Conservation (phyloP, 2,797 vertebrate species). For the Anguilla obscura region DNA sequence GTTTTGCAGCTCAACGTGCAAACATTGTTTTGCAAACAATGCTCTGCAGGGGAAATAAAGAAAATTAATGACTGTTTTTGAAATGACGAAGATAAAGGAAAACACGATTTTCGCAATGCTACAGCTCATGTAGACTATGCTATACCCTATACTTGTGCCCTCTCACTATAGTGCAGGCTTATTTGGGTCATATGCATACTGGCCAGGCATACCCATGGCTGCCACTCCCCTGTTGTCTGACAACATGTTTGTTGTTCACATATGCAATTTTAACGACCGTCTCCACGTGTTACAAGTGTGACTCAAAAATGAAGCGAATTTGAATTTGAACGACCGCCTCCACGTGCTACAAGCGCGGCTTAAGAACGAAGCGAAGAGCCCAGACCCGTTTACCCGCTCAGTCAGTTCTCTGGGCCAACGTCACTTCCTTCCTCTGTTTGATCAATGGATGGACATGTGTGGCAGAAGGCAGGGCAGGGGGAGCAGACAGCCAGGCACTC, state of each 20-base stretch:
- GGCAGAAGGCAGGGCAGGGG: slow-evolving; percentile 31
- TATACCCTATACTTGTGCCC: neutral
- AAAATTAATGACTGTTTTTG: neutral
- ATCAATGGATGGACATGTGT: slow-evolving; percentile 34
- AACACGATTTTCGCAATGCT: neutral
- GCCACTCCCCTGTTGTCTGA: slow-evolving; percentile 42
- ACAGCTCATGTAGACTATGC: neutral
- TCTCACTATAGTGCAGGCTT: neutral
- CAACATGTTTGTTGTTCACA: slow-evolving; percentile 40
- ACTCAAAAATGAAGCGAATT: too few species aligned
- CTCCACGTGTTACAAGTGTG: too few species aligned
- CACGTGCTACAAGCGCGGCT: slow-evolving; percentile 63
- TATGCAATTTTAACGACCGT: slow-evolving; percentile 31
- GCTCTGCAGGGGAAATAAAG: neutral
- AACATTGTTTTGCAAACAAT: neutral
- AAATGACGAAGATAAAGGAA: neutral
- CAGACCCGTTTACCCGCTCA: slow-evolving; percentile 64
- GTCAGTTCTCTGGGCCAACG: slow-evolving; percentile 56
- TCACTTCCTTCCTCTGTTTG: slow-evolving; percentile 41
- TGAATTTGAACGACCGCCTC: slow-evolving; percentile 62
- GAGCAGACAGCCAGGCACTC: slow-evolving; percentile 9
- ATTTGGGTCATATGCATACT: neutral
- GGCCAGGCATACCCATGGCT: slow-evolving; percentile 9
- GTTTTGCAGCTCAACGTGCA: neutral
- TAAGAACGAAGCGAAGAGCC: slow-evolving; percentile 47